Evolutionary conservation across 2,888 invertebrate species (phyloP), one percentile per base, ranked within the genome.

Genomic region (Coenonympha arcania): DNA sequence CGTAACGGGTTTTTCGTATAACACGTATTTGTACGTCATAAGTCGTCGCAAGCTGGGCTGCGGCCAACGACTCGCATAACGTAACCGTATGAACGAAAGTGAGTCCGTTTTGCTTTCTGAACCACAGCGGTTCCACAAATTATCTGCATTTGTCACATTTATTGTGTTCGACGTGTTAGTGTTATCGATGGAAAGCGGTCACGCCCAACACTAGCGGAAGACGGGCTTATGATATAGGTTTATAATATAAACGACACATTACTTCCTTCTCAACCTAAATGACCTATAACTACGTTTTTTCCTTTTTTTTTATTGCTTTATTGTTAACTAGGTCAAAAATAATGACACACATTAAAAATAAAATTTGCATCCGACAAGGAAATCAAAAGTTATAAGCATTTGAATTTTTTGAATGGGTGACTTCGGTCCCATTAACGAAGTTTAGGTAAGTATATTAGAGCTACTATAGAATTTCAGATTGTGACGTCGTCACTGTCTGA

Each of bases 61-160:
- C 57, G 78, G 72, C 61, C 73, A 63, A 68, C 69, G 75, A 72
- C 64, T 63, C 56, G n/a, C n/a, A 56, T 58, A 67, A 65, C 66
- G 66, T 67, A 69, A 70, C 60, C 60, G 60, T 62, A 30, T 61
- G 61, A 64, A 65, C 63, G 79, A 82, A 82, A 83, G 82, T 72
- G 75, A 76, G 64, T 62, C 62, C 74, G 80, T 79, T 73, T 79
- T 82, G 80, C 81, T 83, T 82, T 82, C 81, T 82, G 78, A 68
- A 68, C 60, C 61, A 56, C 61, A 59, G 57, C 58, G 50, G 40
- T 31, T 43, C 59, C 47, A 54, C 24, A 69, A 69, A 77, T 73
- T 66, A 72, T 71, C 68, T 66, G 64, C 64, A 75, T 76, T 67
- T 63, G 54, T 55, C 57, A 53, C 57, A 66, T 61, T 53, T 56